Conservation (phyloP, 35 echinoderm and acorn worm species). For the Acanthaster planci region DNA sequence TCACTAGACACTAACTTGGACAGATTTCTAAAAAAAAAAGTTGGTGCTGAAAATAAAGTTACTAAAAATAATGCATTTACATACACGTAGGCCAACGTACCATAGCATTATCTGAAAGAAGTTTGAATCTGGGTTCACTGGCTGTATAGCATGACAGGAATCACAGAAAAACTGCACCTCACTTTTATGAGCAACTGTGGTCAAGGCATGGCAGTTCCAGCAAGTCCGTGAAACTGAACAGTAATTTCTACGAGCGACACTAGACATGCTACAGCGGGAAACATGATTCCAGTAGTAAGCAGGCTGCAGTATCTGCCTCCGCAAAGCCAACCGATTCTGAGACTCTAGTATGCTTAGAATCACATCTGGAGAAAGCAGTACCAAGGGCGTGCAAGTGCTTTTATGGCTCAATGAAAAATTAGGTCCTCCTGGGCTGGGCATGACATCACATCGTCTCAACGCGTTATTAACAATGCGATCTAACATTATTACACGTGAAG, state of each 20-base stretch:
- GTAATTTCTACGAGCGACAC: not conserved
- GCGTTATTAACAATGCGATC: no score
- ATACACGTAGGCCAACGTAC: not conserved
- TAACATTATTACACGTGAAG: no score
- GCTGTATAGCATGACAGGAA: conserved; percentile 51
- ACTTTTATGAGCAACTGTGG: not conserved
- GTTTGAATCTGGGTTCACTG: conserved; percentile 39
- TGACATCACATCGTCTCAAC: no score
- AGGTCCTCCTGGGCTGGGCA: no score
- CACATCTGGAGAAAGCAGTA: not conserved
- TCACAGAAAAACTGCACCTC: conserved; percentile 41
- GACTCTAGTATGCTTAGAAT: not conserved
- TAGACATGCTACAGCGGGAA: not conserved
- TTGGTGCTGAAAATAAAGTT: not conserved
- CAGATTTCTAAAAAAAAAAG: not conserved
- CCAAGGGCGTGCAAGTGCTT: no score
- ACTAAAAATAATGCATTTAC: no score
- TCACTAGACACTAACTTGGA: no score
- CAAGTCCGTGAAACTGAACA: conserved; percentile 31
- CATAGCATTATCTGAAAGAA: conserved; percentile 47
- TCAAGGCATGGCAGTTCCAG: conserved; percentile 42
- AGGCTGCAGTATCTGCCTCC: not conserved
- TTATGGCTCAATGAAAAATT: no score
- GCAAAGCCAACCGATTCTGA: not conserved
- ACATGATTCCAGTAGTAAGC: not conserved